Base-by-base conservation (phyloP, 1,140 invertebrate species). In the Drosophila tropicalis region DNA sequence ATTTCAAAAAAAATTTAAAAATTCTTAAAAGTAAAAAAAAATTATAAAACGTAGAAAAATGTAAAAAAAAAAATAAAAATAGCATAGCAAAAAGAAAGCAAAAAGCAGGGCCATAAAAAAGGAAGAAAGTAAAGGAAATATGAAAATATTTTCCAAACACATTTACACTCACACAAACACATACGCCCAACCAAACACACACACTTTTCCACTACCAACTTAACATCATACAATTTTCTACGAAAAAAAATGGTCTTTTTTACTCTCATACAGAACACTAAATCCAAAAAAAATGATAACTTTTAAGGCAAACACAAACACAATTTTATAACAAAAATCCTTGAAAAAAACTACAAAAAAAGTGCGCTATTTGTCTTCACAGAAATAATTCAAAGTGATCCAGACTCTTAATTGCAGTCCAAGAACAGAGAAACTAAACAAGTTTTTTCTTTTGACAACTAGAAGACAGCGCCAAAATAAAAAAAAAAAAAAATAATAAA, bases 391-490 rank as follows among this genome's bases (percentile, higher is more conserved):
- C 13, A 54, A 51, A 32, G 17, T 19, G 13, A 17, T 5, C 12
- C 13, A 40, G 15, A 9, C 10, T n/a, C n/a, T n/a, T 25, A 10
- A 2, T 17, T 41, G 57, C 61, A 39, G 29, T 25, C 19, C 47
- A 66, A 40, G 62, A 78, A 70, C 22, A 25, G 22, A 25, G 22
- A 25, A 1, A 22, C 36, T 12, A 9, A 41, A 19, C 22, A 51
- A 1, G 9, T 51, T 17, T n/a, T 13, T 66, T 54, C 60, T 19
- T 55, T 39, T 39, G 29, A 5, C 12, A 13, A 39, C 3, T 39
- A 12, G 56, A 79, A 72, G 62, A 67, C 55, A 72, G 69, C 76
- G 68, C 55, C 75, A 51, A 62, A 67, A 51, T 57, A 66, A 17
- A 55, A 60, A 39, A 58, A 62, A 58, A 19, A n/a, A 13, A 12